Evolutionary conservation across 1,140 invertebrate species (phyloP), one percentile per base, ranked within the genome.

Genomic region (Drosophila pectinifera): DNA sequence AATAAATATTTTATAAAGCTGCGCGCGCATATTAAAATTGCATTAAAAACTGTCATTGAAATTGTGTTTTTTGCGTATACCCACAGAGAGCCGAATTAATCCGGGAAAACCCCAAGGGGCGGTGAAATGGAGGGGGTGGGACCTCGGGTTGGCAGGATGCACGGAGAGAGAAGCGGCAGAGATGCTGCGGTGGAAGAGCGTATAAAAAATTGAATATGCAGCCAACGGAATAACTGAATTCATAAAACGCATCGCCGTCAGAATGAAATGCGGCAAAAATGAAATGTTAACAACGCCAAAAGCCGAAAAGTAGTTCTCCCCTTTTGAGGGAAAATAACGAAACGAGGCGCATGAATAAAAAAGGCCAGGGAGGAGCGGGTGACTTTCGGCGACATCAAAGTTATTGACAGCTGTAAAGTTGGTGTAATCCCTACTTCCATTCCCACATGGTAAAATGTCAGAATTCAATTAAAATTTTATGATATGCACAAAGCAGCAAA

Each of bases 401-500:
- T 80, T 84, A 89, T 89, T 89, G 84, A 89, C 84, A 89, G 59
- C 80, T 89, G 80, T 78, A 89, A 80, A 89, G 80, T 89, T 83
- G 79, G 72, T 78, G 77, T 70, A 70, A 63, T 70, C 80, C 53
- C 51, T 74, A 54, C 73, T 62, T 36, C 24, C 69, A 42, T 56
- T 34, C 67, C 59, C 36, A 74, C 76, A 89, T 89, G 82, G 73
- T 78, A 78, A 84, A 89, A 89, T 72, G 77, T 56, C 67, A 72
- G 86, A 84, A 89, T 89, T 89, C 84, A 89, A 89, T 89, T 89
- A 89, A 89, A 89, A 89, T 89, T 83, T 78, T 72, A 82, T 81
- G 78, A 77, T 81, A 77, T 74, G 69, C 74, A 78, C 76, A 83
- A 89, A 89, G 84, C 76, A 73, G 42, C 65, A 74, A 59, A 74